phyloP scores from a whole-genome alignment of 2,797 vertebrate species.

The Takifugu ocellatus region DNA sequence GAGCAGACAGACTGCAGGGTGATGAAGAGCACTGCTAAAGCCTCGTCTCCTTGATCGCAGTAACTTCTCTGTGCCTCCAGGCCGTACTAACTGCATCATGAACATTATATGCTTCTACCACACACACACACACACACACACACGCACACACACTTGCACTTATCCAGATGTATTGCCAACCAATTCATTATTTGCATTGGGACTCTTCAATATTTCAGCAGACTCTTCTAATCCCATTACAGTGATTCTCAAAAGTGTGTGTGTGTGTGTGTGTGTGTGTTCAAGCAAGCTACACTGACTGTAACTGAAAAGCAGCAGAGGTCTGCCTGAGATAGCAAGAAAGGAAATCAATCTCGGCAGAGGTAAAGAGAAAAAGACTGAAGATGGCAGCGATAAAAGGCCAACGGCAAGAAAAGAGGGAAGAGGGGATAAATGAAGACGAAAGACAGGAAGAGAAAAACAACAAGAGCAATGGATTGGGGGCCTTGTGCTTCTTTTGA shows the following conservation, averaged over 20 bases:
- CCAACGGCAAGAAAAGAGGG: slow-evolving; percentile 45
- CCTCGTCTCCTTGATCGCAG: neutral
- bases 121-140: slow-evolving; percentile 20
- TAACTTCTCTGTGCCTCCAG: slow-evolving; percentile 21
- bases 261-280: slow-evolving; percentile 14
- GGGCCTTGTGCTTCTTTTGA: slow-evolving; percentile 63
- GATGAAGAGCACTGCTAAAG: slow-evolving; percentile 52
- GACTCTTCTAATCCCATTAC: slow-evolving; percentile 94
- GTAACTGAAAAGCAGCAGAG: slow-evolving; percentile 64
- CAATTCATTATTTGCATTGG: slow-evolving; percentile 71
- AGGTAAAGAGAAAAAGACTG: slow-evolving; percentile 63
- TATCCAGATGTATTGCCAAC: slow-evolving; percentile 46
- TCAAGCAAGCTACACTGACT: slow-evolving; percentile 33
- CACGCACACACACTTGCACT: slow-evolving; percentile 31
- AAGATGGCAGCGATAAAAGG: slow-evolving; percentile 57
- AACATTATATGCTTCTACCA: slow-evolving; percentile 43
- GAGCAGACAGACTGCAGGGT: slow-evolving; percentile 40
- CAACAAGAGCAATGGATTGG: slow-evolving; percentile 56
- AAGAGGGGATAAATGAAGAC: slow-evolving; percentile 25
- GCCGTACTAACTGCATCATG: slow-evolving; percentile 40
- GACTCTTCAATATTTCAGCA: slow-evolving; percentile 97
- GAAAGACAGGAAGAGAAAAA: slow-evolving; percentile 32
- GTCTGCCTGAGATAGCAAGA: slow-evolving; percentile 69
- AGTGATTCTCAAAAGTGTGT: slow-evolving; percentile 56
- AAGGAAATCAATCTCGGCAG: slow-evolving; percentile 69